Conservation (phyloP, 2,113 vertebrate genomes). For the Alethe castanea region DNA sequence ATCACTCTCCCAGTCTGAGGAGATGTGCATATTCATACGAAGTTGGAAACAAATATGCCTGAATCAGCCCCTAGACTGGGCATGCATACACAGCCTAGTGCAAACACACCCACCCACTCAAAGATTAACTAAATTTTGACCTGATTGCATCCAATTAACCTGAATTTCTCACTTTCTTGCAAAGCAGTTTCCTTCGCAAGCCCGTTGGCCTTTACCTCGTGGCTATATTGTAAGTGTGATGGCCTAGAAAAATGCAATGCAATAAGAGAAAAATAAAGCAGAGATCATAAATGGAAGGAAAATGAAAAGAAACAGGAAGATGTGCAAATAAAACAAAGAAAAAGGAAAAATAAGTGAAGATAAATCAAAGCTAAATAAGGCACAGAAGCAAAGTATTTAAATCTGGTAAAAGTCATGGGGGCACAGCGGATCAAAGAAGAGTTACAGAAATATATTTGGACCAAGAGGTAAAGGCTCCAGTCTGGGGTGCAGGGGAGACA, state of each 20-base stretch:
- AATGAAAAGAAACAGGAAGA: neutral
- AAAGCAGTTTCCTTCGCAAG: constrained; percentile 43
- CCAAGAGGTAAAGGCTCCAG: neutral
- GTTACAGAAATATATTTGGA: neutral
- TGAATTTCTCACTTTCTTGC: constrained; percentile 66
- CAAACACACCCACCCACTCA: constrained; percentile 57
- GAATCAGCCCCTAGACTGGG: constrained; percentile 32
- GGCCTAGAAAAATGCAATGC: constrained; percentile 40
- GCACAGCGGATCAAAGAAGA: neutral
- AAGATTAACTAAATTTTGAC: constrained; percentile 69
- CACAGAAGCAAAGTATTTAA: neutral
- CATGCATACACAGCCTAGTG: constrained; percentile 21
- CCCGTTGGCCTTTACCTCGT: constrained; percentile 55
- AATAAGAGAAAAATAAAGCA: neutral
- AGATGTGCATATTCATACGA: constrained; percentile 27
- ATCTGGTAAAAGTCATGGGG: neutral
- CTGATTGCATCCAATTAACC: constrained; percentile 73
- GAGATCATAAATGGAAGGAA: neutral
- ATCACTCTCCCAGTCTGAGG: neutral
- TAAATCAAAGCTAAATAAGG: neutral
- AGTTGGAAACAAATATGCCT: constrained; percentile 12
- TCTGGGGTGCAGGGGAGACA: neutral
- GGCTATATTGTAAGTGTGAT: constrained; percentile 51
- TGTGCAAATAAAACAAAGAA: neutral
- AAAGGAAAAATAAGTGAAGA: neutral